These are phyloP conservation scores for Ramphastos sulfuratus DNA, from an alignment of 2,113 vertebrate genomes.

Conservation along the genomic window DNA sequence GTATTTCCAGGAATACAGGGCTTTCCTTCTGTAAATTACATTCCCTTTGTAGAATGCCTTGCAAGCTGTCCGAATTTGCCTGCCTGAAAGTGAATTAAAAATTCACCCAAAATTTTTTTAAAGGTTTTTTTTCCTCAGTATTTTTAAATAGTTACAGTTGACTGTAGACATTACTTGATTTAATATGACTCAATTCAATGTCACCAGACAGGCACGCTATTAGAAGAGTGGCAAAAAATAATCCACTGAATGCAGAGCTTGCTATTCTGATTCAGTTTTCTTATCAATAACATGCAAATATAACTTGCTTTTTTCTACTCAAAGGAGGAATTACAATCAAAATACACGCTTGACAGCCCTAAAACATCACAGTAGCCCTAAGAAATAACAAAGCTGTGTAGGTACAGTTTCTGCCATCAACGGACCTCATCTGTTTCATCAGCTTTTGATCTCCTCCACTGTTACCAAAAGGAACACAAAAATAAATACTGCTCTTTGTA, in stretches of 20 bases:
- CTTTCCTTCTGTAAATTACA: not conserved
- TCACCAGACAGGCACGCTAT: not conserved
- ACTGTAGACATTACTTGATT: not conserved
- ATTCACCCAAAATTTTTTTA: not conserved
- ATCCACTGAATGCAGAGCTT: not conserved
- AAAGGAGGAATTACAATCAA: not conserved
- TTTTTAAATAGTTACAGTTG: not conserved
- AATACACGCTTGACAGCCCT: not conserved
- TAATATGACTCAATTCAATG: not conserved
- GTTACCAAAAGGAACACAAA: not conserved
- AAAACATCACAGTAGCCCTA: not conserved
- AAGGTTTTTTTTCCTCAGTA: rapidly evolving
- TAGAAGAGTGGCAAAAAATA: not conserved
- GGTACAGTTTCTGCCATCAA: not conserved
- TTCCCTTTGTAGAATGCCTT: not conserved
- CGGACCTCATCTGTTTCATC: not conserved
- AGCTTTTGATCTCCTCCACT: not conserved
- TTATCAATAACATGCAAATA: not conserved
- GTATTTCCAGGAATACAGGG: not conserved
- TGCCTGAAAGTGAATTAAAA: not conserved
- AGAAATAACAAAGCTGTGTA: not conserved
- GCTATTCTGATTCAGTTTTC: not conserved
- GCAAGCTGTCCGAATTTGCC: not conserved
- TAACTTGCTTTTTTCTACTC: not conserved
- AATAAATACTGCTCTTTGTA: not conserved